Conservation (phyloP, 1,140 invertebrate genomes). For the Reticulitermes speratus region DNA sequence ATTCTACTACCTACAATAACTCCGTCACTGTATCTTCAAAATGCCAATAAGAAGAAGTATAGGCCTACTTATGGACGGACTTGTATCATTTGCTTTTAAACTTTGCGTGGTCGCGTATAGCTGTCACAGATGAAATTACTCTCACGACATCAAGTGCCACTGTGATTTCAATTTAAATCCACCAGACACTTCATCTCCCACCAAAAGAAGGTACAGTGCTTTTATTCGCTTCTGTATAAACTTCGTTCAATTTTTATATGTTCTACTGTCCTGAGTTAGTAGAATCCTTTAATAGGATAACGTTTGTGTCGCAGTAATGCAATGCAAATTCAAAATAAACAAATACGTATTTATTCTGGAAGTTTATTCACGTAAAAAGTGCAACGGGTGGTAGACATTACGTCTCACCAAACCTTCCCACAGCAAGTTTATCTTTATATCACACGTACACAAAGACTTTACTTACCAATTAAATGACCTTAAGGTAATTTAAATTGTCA, state of each 20-base stretch:
- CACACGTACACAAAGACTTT: background rate
- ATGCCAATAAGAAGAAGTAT: no score
- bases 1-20: no score
- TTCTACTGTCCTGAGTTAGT: background rate
- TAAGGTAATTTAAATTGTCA: background rate
- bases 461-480: background rate
- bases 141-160: background rate
- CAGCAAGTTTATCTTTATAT: background rate
- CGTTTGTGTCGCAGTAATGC: background rate
- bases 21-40: no score
- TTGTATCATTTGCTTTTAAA: no score
- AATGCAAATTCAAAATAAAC: constrained; percentile 14
- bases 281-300: background rate
- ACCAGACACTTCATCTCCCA: background rate
- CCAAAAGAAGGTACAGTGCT: background rate
- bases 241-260: background rate
- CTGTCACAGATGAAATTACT: no score
- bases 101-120: no score
- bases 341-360: background rate
- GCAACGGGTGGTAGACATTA: background rate
- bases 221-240: background rate
- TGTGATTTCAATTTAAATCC: background rate
- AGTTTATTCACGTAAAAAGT: background rate
- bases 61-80: no score
- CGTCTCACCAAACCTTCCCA: background rate